Base-by-base conservation (phyloP, 2,888 invertebrate genomes). In the Aricia artaxerxes region DNA sequence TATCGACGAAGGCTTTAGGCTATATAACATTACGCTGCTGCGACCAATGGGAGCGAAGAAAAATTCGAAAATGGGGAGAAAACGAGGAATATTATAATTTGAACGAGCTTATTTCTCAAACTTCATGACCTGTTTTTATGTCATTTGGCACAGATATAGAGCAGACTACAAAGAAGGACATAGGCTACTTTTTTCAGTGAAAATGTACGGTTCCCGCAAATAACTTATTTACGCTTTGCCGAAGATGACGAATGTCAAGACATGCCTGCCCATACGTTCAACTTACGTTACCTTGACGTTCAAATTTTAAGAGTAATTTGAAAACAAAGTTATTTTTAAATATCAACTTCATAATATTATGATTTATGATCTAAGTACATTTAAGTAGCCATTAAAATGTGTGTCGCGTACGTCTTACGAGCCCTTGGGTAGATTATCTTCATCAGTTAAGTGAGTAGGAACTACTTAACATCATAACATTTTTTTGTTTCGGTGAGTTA, bases 381-480 rank as follows among this genome's bases (percentile, higher is more conserved):
- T 57, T 69, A 31, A 35, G 64, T 11, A 31, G 64, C 64, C 31
- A 69, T 69, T 31, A 31, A 69, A 69, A 69, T 69, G 64, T 35
- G 31, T 31, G 35, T 69, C 64, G 64, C 64, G 64, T 69, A 69
- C 64, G 31, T 11, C 35, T 13, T 31, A 13, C 64, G 64, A 69
- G 31, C 64, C 31, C 64, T 69, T 31, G 64, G 31, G 11, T 31
- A 69, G 35, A 69, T 69, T 31, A 69, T 69, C 64, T 69, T 1
- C 9, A 31, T 31, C 31, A 11, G 57, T 49, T 49, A 49, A 49
- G 57, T 69, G 9, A 11, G 64, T 31, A 31, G 64, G 64, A 69
- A 69, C 64, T 69, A 69, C 64, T 64, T 61, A n/a, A 31, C 9
- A 5, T 61, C 53, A 53, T 61, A 61, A 61, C 60, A 61, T 69